Conservation (phyloP, 2,888 invertebrate genomes). For the Synergus japonicus region DNA sequence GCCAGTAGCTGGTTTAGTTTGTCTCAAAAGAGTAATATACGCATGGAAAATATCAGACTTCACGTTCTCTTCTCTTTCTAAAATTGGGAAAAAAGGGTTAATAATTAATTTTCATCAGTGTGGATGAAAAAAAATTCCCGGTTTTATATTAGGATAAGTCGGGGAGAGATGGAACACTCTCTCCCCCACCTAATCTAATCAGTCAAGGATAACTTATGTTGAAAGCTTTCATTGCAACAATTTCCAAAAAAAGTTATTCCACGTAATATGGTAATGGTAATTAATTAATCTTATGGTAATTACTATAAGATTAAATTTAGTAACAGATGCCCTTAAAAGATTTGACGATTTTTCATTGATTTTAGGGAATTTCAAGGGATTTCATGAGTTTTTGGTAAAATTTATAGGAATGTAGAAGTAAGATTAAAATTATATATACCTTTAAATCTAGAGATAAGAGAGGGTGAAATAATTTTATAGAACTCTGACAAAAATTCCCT, state of each 20-base stretch:
- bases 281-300: no score
- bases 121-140: background rate
- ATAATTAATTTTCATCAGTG: background rate
- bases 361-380: no score
- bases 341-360: no score
- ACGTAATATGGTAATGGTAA: no score
- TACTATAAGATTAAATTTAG: no score
- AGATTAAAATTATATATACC: constrained; percentile 77
- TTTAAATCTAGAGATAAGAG: constrained; percentile 94
- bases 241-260: no score
- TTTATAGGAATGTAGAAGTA: background rate
- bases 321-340: no score
- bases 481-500: constrained; percentile 94
- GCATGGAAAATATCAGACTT: constrained; percentile 99
- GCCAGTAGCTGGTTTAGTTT: constrained; percentile 87
- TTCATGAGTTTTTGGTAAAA: background rate
- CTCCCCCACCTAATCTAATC: no score
- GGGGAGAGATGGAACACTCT: no score
- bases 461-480: constrained; percentile 92
- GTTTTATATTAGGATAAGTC: no score
- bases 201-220: no score
- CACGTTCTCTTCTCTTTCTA: constrained; percentile 98
- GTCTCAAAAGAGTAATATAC: constrained; percentile 93
- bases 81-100: constrained; percentile 53
- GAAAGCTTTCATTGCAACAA: no score